Percentiles rank a stretch among this genome's conserved stretches.
Evolutionary conservation across 2,888 invertebrate genomes (phyloP).

Genomic region (Himalopsyche anomala): DNA sequence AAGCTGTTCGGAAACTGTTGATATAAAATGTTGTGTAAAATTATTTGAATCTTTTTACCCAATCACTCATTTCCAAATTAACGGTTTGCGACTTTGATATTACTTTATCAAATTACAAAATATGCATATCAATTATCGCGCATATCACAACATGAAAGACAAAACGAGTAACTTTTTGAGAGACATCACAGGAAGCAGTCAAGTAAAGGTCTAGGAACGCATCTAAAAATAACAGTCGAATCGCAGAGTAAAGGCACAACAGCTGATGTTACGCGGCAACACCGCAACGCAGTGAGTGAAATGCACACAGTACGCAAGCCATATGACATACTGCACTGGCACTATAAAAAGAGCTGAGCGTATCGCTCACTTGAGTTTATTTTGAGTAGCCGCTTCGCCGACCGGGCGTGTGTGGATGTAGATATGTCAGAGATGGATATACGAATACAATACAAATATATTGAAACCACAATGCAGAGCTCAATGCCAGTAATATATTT

Average conservation of each 20-base stretch:
- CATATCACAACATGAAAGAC: not conserved
- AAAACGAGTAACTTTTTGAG: not conserved
- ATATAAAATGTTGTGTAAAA: constrained; percentile 1
- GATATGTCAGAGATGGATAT: constrained; percentile 38
- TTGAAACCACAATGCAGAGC: constrained; percentile 77
- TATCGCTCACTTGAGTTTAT: constrained; percentile 65
- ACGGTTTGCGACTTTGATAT: not conserved
- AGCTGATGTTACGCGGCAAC: constrained; percentile 14
- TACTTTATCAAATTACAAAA: not conserved
- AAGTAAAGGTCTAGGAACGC: not conserved
- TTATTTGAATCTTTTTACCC: constrained; percentile 2
- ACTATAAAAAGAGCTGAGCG: constrained; percentile 63
- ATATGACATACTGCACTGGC: constrained; percentile 49
- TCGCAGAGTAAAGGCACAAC: constrained; percentile 22
- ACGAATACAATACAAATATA: constrained; percentile 66
- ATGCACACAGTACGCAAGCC: constrained; percentile 7
- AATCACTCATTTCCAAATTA: not conserved
- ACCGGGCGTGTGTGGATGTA: constrained; percentile 17
- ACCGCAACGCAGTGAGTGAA: not conserved
- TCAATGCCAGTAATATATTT: constrained; percentile 78
- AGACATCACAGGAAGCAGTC: constrained; percentile 17
- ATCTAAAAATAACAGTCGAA: constrained; percentile 26
- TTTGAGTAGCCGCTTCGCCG: constrained; percentile 58
- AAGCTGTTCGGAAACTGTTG: constrained; percentile 36
- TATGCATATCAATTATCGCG: not conserved